A percentile compares a stretch with the other conserved stretches of the same genome.
Conservation (phyloP, 2,797 vertebrate species). For the Notolepis coatsorum region DNA sequence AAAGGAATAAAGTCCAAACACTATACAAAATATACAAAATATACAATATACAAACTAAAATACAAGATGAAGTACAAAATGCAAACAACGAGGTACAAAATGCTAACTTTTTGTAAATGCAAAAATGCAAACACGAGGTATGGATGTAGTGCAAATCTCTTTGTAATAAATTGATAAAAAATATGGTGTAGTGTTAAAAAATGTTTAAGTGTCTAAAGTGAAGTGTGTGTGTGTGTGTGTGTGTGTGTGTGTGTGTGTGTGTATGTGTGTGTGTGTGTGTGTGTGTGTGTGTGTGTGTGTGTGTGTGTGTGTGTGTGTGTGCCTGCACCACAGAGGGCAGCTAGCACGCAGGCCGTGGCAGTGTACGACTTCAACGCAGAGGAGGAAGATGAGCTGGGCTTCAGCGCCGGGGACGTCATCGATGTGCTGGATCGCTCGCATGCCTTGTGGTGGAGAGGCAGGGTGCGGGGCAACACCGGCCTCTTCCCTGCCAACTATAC, state of each 20-base stretch:
- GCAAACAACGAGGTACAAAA: too few species aligned
- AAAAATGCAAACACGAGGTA: too few species aligned
- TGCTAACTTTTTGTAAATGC: too few species aligned
- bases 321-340: constrained; percentile 45
- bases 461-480: constrained; percentile 83
- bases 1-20: too few species aligned
- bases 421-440: constrained; percentile 92
- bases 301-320: constrained; percentile 15
- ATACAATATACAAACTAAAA: too few species aligned
- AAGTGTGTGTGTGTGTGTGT: background rate
- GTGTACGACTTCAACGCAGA: constrained; percentile 89
- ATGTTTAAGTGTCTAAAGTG: background rate
- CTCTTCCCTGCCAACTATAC: constrained; percentile 96
- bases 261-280: constrained; percentile 15
- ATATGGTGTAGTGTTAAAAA: too few species aligned
- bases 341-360: constrained; percentile 84
- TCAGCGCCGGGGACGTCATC: constrained; percentile 86
- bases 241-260: constrained; percentile 5
- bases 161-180: background rate
- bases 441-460: constrained; percentile 91
- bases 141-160: too few species aligned
- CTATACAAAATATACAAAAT: too few species aligned
- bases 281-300: constrained; percentile 12
- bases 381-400: constrained; percentile 91
- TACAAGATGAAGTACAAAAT: too few species aligned